Percentiles rank a stretch among this genome's conserved stretches.
These are phyloP conservation scores for Rhynchotus rufescens DNA, from an alignment of 2,797 vertebrate species.

Conservation along the genomic window DNA sequence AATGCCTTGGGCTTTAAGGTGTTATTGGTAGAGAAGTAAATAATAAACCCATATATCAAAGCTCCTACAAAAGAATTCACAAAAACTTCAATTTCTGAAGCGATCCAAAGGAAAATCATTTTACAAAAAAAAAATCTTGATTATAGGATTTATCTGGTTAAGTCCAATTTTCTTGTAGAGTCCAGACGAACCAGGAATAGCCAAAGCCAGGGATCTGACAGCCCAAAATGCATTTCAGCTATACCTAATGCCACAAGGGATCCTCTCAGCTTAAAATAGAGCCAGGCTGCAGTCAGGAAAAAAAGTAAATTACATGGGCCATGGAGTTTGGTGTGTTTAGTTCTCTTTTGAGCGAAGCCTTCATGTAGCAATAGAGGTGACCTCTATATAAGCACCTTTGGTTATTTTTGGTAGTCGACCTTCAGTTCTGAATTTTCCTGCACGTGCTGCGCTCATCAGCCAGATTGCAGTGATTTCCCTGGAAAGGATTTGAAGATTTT, in stretches of 20 bases:
- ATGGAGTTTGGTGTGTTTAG: neutral
- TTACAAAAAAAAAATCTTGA: neutral
- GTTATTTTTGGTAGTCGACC: neutral
- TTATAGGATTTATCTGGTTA: neutral
- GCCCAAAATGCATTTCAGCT: neutral
- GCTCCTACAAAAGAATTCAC: neutral
- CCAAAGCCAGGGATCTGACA: neutral
- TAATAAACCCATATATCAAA: neutral
- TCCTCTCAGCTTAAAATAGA: neutral
- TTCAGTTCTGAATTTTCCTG: neutral
- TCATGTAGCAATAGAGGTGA: neutral
- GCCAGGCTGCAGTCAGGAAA: neutral
- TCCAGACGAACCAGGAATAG: neutral
- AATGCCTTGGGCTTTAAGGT: conserved; percentile 1
- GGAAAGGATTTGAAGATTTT: neutral
- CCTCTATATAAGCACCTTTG: neutral
- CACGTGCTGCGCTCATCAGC: neutral
- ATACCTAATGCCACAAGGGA: neutral
- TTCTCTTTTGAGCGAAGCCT: neutral
- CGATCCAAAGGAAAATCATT: neutral
- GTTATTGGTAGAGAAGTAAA: neutral
- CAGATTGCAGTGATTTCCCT: neutral
- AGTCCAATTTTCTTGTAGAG: neutral
- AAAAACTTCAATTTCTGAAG: neutral
- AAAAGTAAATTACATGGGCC: accelerated